phyloP scores from a whole-genome alignment of 64 coral and sea anemone species.

The Hydrozoanthus tunicans region DNA sequence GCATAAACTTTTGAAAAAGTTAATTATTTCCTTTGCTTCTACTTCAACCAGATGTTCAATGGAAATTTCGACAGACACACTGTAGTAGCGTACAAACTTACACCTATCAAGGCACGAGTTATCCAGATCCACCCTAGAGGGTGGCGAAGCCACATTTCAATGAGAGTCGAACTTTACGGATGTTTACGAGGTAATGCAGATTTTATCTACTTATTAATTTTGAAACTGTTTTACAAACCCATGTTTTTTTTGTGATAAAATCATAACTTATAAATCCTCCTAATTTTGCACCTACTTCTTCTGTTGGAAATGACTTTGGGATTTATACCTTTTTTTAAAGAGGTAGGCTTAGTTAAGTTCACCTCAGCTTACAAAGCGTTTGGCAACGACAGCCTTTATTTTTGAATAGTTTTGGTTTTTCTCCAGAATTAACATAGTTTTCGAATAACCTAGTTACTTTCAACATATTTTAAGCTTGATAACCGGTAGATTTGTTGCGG shows the following conservation, averaged over 20 bases:
- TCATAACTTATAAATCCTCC: too few species aligned
- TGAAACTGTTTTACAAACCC: neutral
- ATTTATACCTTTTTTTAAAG: too few species aligned
- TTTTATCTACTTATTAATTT: neutral
- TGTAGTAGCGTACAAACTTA: conserved; percentile 26
- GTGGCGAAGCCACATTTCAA: conserved; percentile 49
- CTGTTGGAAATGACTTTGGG: too few species aligned
- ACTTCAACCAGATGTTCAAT: conserved; percentile 33
- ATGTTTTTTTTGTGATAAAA: neutral
- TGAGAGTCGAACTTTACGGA: conserved; percentile 48
- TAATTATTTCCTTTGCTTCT: neutral
- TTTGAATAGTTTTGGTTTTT: too few species aligned
- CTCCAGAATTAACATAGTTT: too few species aligned
- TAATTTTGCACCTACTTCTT: too few species aligned
- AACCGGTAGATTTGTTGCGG: too few species aligned
- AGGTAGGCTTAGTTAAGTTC: too few species aligned
- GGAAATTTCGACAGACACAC: conserved; percentile 45
- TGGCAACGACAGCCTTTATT: too few species aligned
- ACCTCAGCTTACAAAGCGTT: too few species aligned
- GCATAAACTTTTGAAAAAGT: neutral
- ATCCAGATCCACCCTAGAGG: conserved; percentile 34
- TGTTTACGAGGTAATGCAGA: conserved; percentile 28
- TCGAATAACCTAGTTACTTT: too few species aligned
- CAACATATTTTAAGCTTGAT: too few species aligned
- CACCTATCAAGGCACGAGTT: conserved; percentile 31